Evolutionary conservation across 2,888 invertebrate species (phyloP).

Genomic region (Cylloceria caligata): DNA sequence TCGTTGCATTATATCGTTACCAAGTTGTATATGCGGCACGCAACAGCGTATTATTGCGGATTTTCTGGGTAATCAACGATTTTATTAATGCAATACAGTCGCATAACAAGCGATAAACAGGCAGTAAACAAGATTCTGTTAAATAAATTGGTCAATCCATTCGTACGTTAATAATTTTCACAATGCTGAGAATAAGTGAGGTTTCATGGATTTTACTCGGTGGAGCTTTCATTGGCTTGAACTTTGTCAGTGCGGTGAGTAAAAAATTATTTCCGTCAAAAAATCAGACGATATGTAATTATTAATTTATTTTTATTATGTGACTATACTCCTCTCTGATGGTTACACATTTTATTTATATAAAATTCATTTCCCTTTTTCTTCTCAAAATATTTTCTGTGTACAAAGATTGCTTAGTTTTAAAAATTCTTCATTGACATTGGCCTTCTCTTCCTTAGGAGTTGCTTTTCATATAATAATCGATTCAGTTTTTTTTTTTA

Average conservation of each 20-base stretch:
- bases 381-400: too few relatives aligned
- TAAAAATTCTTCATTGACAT: too few relatives aligned
- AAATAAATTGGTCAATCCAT: not conserved
- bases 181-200: constrained; percentile 37
- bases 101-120: not conserved
- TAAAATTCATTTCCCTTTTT: too few relatives aligned
- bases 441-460: too few relatives aligned
- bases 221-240: constrained; percentile 16
- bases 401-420: too few relatives aligned
- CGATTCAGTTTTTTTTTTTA: too few relatives aligned
- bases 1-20: not conserved
- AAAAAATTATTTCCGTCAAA: not conserved
- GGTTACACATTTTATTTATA: too few relatives aligned
- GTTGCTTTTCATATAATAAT: too few relatives aligned
- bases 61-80: constrained; percentile 1
- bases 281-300: not conserved
- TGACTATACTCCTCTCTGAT: not conserved
- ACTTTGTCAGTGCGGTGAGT: constrained; percentile 46
- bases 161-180: constrained; percentile 8
- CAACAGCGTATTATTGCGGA: not conserved
- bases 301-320: not conserved
- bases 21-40: constrained; percentile 1
- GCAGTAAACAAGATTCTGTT: not conserved
- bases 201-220: constrained; percentile 35
- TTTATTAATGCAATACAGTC: not conserved